Base-by-base conservation (phyloP, 2,888 invertebrate species). In the Acanthococcus lagerstroemiae region DNA sequence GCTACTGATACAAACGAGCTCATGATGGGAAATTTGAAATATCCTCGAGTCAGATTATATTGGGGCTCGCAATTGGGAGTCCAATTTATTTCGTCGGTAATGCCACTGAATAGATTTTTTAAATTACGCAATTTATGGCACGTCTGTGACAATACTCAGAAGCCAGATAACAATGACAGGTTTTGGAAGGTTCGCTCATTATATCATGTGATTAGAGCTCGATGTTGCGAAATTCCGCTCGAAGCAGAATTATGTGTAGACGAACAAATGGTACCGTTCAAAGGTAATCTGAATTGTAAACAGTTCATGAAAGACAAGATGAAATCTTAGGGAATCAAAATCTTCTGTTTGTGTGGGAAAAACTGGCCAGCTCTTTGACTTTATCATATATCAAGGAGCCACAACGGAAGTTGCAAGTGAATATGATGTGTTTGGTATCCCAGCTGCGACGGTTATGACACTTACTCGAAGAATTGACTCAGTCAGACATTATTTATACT, bases 221-320 rank as follows among this genome's bases (percentile, higher is more conserved):
- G 69, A 24, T 71, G 70, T 54, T 21, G 61, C 9, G 37, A 66
- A 48, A 52, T 72, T 24, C 63, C 66, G 37, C 52, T 70, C 12
- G 69, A 70, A 55, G 50, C 44, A 26, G 22, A 67, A 4, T 44
- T 68, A 26, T 68, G 70, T 50, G 68, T 74, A 15, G 72, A 74
- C 69, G 73, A 74, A 67, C 72, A 73, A 70, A 73, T 73, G 66
- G 70, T 74, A 1, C 73, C 73, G 3, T 73, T 72, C 69, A 71
- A 69, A 67, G 73, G 73, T 19, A 55, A 70, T 9, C 57, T 72
- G 19, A 68, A 55, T 60, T 60, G 72, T 17, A 72, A 73, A 57
- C 73, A 74, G 65, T 73, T 73, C 58, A 70, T 71, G 15, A 70
- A 71, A 67, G 69, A 69, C 6, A 74, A 74, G 63, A 73, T 73